Evolutionary conservation across 2,113 vertebrate species (phyloP).

Genomic region (Chlamydotis undulata): DNA sequence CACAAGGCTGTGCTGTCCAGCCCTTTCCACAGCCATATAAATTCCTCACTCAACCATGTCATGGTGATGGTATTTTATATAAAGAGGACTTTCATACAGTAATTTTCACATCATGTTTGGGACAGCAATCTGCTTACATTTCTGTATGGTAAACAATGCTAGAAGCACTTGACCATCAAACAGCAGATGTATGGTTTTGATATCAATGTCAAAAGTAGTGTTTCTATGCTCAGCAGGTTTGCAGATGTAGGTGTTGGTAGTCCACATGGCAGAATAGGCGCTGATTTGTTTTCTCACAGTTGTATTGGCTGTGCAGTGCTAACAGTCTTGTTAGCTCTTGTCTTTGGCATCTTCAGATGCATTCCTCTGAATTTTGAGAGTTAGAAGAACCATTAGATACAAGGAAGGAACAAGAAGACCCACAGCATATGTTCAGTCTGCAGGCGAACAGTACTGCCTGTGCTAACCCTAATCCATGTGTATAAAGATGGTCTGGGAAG

Average conservation of each 20-base stretch:
- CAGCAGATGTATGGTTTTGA: background rate
- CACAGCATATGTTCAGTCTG: conserved; percentile 53
- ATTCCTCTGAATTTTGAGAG: background rate
- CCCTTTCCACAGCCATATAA: background rate
- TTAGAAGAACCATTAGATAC: background rate
- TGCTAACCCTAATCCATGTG: conserved; percentile 39
- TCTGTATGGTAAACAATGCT: background rate
- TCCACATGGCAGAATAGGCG: background rate
- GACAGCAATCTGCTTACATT: background rate
- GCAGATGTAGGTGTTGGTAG: background rate
- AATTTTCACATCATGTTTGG: background rate
- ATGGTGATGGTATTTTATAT: background rate
- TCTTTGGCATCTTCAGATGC: conserved; percentile 8
- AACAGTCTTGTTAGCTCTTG: conserved; percentile 4
- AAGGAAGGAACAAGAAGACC: conserved; percentile 40
- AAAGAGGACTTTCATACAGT: background rate
- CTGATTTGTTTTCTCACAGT: background rate
- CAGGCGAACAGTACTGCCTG: background rate
- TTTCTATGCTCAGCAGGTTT: background rate
- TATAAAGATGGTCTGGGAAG: conserved; percentile 23
- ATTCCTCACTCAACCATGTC: background rate
- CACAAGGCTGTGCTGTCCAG: background rate
- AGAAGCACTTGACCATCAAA: background rate
- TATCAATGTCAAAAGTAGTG: background rate
- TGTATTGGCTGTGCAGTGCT: background rate